Base-by-base conservation (phyloP, 2,797 vertebrate species). In the Mus minutoides region DNA sequence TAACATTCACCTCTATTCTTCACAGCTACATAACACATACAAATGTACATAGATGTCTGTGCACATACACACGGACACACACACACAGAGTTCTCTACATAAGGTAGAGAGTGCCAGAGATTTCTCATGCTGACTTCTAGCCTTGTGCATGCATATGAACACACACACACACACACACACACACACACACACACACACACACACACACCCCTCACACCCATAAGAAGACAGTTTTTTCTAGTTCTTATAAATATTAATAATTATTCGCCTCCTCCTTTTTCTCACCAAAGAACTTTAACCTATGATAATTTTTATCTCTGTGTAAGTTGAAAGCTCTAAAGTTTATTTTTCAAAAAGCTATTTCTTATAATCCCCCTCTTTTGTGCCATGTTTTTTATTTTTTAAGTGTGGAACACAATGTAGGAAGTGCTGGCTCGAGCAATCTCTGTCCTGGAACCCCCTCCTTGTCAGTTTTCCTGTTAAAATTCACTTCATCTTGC, bases 321-420 rank as follows among this genome's bases (percentile, higher is more conserved):
- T 11, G 7, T 95, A 85, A 87, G 1, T 67, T 94, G 46, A 56
- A 49, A 88, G 90, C 73, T 58, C 58, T 22, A 92, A 92, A 91
- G 88, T 10, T 80, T 92, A 75, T 78, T 82, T 97, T 52, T 83
- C 31, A 69, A 90, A 24, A 88, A 69, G 6, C 17, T 56, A 52
- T 90, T 90, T 94, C 11, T 40, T 78, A 16, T 34, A 88, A 22
- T 7, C 21, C 69, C 29, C 88, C 46, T 95, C 64, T 43, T 64
- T 16, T 2, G 24, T 84, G 31, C 19, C 14, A 14, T 54, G 3
- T 77, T 24, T n/a, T 87, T 40, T 82, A 7, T 2, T 54, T 86
- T 52, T 71, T 69, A n/a, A 71, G 21, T 22, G 71, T 79, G 83
- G 94, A 87, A 84, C 34, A 87, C 52, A 60, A 2, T 79, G 64